Base-by-base conservation (phyloP, 2,797 vertebrate species). In the Dermochelys coriacea region DNA sequence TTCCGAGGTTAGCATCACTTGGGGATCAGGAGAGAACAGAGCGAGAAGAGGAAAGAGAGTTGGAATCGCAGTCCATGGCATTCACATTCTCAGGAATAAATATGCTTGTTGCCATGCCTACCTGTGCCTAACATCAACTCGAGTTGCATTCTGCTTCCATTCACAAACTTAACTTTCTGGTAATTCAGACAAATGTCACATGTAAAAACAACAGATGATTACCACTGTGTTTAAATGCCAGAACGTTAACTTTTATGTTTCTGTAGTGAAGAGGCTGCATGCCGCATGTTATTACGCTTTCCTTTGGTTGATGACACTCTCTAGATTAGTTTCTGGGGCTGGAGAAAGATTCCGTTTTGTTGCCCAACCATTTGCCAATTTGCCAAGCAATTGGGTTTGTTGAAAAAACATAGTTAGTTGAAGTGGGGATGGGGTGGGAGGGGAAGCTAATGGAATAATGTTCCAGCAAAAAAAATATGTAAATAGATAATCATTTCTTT, bases 51-150 rank as follows among this genome's bases (percentile, higher is more conserved):
- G 86, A 59, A 68, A 61, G 49, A 81, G 50, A 87, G 82, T 86
- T 80, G 86, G 49, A 86, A 21, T 52, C 88, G 37, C 84, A 84
- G 89, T 85, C 90, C 93, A 82, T 52, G 29, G 89, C 94, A 79
- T 23, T 89, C 92, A 75, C 96, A 84, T 84, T 94, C 96, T 98
- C 98, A 98, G 97, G 98, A 98, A 95, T 27, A 50, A 85, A 4
- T 2, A 1, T 2, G 1, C 86, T 91, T 25, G 2, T 89, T 89
- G 94, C 86, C 81, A 68, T 64, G 31, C 78, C 92, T 47, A 9
- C 64, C 78, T 71, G 87, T 87, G 47, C 94, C 94, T 95, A 91
- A 90, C 86, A 87, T 95, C 51, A 82, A 82, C 85, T 55, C 89
- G 91, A 85, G 64, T 16, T 78, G 83, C 93, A 51, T 5, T 59